phyloP scores from a whole-genome alignment of 2,113 vertebrate genomes.

The Capreolus pygargus region DNA sequence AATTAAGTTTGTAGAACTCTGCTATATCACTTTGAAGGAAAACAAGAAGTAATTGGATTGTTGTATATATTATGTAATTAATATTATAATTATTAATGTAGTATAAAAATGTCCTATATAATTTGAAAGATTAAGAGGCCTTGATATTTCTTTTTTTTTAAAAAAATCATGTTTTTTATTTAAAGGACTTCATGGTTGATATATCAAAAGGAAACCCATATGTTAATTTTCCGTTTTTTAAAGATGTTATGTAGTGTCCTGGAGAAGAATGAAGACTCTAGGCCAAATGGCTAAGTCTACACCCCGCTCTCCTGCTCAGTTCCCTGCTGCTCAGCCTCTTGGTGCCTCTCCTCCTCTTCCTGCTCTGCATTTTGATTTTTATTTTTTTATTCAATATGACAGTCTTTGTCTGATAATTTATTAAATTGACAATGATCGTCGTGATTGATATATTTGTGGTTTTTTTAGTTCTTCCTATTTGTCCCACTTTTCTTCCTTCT shows the following conservation, averaged over 20 bases:
- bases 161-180: background rate
- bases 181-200: background rate
- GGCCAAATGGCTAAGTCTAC: fast-evolving
- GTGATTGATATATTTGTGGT: background rate
- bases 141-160: background rate
- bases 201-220: background rate
- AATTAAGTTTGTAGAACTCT: background rate
- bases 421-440: fast-evolving
- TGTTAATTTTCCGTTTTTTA: background rate
- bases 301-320: background rate
- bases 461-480: background rate
- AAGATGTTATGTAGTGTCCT: fast-evolving
- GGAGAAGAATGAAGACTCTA: no score
- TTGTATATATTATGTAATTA: background rate
- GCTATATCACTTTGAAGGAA: background rate
- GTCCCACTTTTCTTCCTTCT: background rate
- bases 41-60: background rate
- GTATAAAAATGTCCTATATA: background rate
- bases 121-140: background rate
- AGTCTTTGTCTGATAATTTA: background rate
- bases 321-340: fast-evolving
- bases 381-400: background rate
- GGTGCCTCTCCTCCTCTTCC: background rate
- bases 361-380: background rate
- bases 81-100: background rate